Conservation (phyloP, 37 sponge, comb jelly and placozoan species). For the Axinella damicornis region DNA sequence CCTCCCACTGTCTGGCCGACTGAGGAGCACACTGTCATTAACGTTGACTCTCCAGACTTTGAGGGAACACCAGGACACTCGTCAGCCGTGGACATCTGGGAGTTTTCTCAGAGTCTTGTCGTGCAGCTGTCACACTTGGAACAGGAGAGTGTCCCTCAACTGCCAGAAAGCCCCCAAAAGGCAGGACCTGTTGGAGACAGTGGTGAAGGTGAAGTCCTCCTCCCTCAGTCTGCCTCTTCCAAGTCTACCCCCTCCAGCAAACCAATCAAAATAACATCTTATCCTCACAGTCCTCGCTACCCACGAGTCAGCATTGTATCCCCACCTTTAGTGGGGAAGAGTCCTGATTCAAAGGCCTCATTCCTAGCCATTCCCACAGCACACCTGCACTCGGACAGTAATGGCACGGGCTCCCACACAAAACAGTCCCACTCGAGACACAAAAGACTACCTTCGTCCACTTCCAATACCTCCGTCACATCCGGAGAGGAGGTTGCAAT, state of each 20-base stretch:
- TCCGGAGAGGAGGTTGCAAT: no score
- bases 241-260: neutral
- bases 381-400: no score
- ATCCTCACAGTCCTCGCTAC: neutral
- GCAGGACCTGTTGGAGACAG: no score
- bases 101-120: conserved; percentile 5
- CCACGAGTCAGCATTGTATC: neutral
- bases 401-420: no score
- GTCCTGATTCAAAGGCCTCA: no score
- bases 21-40: no score
- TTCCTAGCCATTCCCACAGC: no score
- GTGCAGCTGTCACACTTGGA: neutral
- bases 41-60: no score
- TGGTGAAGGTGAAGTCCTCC: neutral
- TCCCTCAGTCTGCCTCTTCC: neutral
- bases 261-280: neutral
- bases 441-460: no score
- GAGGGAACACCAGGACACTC: neutral
- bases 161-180: no score
- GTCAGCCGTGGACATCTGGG: neutral
- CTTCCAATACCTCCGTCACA: no score
- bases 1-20: neutral
- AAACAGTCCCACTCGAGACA: no score
- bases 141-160: neutral
- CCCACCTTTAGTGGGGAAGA: neutral